These are phyloP conservation scores for Camponotus vicinus DNA, from an alignment of 1,140 invertebrate genomes.

Conservation along the genomic window DNA sequence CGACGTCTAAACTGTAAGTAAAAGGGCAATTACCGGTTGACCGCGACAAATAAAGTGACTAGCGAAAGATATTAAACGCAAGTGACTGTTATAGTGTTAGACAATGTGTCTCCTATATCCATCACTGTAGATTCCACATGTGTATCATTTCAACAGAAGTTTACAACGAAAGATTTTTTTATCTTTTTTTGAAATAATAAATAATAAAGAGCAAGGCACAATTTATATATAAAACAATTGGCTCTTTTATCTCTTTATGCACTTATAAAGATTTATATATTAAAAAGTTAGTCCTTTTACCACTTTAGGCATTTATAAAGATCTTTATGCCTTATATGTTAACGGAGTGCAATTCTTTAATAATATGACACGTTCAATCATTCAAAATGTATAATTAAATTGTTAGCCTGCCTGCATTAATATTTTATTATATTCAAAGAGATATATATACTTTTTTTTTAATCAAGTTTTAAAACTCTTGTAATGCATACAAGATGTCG, in stretches of 20 bases:
- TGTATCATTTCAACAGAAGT: background rate
- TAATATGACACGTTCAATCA: background rate
- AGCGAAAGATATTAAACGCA: slow-evolving; percentile 35
- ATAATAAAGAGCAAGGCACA: slow-evolving; percentile 1
- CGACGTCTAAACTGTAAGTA: slow-evolving; percentile 54
- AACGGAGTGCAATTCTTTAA: background rate
- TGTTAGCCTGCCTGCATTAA: background rate
- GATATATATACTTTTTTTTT: too few relatives aligned
- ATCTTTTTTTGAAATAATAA: background rate
- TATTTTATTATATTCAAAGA: background rate
- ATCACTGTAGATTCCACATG: background rate
- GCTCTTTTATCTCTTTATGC: background rate
- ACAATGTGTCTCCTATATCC: slow-evolving; percentile 4
- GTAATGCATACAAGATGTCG: too few relatives aligned
- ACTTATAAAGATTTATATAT: slow-evolving; percentile 1
- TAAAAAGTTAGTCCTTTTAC: background rate
- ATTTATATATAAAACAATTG: background rate
- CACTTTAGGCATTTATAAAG: slow-evolving; percentile 19
- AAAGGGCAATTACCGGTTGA: slow-evolving; percentile 51
- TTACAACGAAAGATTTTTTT: background rate
- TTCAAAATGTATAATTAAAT: background rate
- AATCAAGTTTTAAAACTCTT: background rate
- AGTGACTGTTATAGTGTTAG: slow-evolving; percentile 31
- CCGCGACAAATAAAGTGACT: slow-evolving; percentile 57
- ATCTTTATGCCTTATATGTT: background rate